Evolutionary conservation across 2,113 vertebrate species (phyloP).

Genomic region (Vombatus ursinus): DNA sequence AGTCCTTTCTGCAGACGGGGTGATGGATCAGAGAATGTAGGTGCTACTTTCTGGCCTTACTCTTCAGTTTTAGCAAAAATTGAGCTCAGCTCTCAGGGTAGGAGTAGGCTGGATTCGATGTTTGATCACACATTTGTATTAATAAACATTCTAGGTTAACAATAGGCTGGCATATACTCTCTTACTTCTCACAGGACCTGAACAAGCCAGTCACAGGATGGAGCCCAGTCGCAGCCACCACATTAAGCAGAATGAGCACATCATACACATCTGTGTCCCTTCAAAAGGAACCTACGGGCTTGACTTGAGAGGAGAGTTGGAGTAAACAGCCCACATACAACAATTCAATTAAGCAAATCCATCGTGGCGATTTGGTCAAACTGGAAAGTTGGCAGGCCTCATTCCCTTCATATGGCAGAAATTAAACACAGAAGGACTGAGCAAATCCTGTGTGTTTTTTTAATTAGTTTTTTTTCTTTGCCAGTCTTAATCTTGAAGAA

Average conservation of each 20-base stretch:
- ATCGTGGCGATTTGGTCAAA: slow-evolving; percentile 6
- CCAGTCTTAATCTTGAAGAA: background rate
- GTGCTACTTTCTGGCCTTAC: background rate
- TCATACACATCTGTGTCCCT: slow-evolving; percentile 4
- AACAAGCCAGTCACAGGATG: background rate
- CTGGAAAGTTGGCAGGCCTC: background rate
- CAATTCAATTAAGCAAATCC: slow-evolving; percentile 11
- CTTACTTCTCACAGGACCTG: background rate
- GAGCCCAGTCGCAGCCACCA: background rate
- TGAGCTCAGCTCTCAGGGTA: background rate
- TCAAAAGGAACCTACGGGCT: slow-evolving; percentile 3
- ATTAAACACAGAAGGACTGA: background rate
- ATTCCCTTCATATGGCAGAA: slow-evolving; percentile 15
- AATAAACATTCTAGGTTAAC: background rate
- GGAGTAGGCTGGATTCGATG: background rate
- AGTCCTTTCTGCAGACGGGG: background rate
- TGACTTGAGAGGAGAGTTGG: slow-evolving; percentile 24
- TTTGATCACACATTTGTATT: background rate
- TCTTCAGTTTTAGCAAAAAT: background rate
- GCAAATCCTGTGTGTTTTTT: slow-evolving; percentile 22
- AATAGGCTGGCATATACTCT: too few species aligned
- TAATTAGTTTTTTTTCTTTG: background rate
- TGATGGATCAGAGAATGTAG: background rate
- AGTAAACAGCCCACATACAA: background rate
- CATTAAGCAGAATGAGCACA: background rate